phyloP scores from a whole-genome alignment of 2,113 vertebrate genomes.

The Helogale parvula region DNA sequence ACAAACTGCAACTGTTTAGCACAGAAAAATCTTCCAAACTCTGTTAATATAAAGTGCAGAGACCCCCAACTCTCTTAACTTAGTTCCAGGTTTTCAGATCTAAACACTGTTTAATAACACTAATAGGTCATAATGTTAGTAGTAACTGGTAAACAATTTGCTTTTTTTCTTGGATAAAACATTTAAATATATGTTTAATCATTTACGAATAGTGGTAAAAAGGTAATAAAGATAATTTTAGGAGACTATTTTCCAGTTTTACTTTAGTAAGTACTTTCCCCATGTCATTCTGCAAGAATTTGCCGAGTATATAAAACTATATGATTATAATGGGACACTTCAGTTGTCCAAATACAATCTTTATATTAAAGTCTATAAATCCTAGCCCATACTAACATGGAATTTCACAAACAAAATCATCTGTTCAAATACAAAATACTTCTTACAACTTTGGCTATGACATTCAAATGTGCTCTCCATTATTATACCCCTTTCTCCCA shows the following conservation, averaged over 20 bases:
- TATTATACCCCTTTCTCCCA: background rate
- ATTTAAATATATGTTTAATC: background rate
- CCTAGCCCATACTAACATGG: background rate
- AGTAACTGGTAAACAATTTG: background rate
- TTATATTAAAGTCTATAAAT: background rate
- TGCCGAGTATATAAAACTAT: background rate
- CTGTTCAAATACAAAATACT: background rate
- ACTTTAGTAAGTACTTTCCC: background rate
- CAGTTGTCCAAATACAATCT: background rate
- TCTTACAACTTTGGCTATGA: background rate
- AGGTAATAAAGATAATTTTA: background rate
- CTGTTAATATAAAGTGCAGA: background rate
- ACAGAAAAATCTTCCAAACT: background rate
- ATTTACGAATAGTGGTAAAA: background rate
- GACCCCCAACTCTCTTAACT: background rate
- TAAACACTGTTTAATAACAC: background rate
- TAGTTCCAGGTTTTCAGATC: constrained; percentile 17
- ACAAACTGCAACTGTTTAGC: background rate
- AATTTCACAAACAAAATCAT: background rate
- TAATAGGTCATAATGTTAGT: background rate
- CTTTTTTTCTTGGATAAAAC: background rate
- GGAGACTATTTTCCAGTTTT: background rate
- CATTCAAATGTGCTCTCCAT: background rate
- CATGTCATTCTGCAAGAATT: background rate
- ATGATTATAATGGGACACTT: background rate